These are phyloP conservation scores for Atethmia centrago DNA, from an alignment of 2,888 invertebrate genomes.

Conservation along the genomic window DNA sequence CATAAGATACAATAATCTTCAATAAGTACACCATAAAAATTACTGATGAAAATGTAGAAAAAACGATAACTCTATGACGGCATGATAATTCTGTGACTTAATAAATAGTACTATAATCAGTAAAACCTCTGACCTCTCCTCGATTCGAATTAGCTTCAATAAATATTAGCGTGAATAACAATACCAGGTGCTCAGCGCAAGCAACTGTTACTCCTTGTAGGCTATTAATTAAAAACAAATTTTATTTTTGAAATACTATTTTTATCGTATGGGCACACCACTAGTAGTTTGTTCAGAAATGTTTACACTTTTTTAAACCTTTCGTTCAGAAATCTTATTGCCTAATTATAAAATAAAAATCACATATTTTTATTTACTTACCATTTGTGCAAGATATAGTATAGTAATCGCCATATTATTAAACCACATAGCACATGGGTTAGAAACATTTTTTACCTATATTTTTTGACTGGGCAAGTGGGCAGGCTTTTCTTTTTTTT, in stretches of 20 bases:
- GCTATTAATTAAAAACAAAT: neutral
- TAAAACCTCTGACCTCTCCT: neutral
- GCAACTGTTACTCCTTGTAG: neutral
- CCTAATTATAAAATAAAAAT: neutral
- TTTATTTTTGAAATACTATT: neutral
- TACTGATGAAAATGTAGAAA: too few species aligned
- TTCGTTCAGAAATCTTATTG: constrained; percentile 25
- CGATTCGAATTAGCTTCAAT: neutral
- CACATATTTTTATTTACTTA: neutral
- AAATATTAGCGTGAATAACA: neutral
- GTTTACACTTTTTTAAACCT: neutral
- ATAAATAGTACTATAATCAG: neutral
- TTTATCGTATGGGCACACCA: constrained; percentile 39
- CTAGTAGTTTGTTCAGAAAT: constrained; percentile 51
- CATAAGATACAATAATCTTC: too few species aligned
- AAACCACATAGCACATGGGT: too few species aligned
- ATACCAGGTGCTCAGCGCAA: neutral
- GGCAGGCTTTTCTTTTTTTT: too few species aligned
- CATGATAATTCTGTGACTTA: neutral
- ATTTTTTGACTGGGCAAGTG: too few species aligned
- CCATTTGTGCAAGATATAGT: neutral
- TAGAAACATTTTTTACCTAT: too few species aligned
- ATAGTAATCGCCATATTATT: too few species aligned
- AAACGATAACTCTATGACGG: too few species aligned
- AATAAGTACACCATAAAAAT: too few species aligned